Base-by-base conservation (phyloP, 2,113 vertebrate genomes). In the Ia io region DNA sequence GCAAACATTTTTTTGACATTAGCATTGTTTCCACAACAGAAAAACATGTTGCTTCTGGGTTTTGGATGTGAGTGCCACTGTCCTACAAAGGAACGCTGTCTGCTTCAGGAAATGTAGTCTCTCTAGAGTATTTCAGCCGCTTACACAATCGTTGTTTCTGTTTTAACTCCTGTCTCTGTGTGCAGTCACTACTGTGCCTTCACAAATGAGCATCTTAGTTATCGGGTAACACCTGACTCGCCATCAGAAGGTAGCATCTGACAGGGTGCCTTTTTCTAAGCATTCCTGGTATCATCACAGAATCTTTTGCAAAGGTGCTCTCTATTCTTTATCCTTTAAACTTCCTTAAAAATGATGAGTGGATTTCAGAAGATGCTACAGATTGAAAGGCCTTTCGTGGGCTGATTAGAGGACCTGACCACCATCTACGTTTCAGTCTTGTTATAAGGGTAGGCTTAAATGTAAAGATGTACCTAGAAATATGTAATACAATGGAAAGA, bases 1-100 rank as follows among this genome's bases (percentile, higher is more conserved):
- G 47, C 30, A 77, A 96, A 56, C 82, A 88, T 11, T 91, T 85
- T 95, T 87, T 84, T 69, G 23, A 93, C 37, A 63, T 88, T 78
- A 94, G 76, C 67, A 92, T 87, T 95, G 89, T 96, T 97, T 97
- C 78, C 6, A 7, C 53, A 96, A 96, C n/a, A 97, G 93, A 95
- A 89, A 83, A 94, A 88, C 76, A 95, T 17, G 56, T 0, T 0
- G 74, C 89, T 59, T 95, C 97, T 85, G 53, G 25, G 14, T 82
- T 95, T 73, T 35, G 51, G 65, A 73, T 40, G 18, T 14, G 61
- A 28, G 9, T 53, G 70, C 42, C 28, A 79, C 44, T 80, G 51
- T 71, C 87, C 84, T 71, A 86, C 69, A 83, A 80, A 95, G 74
- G 69, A 86, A 90, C 0, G 2, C 5, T 18, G 37, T 95, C 67